Conservation (phyloP, 2,888 invertebrate species). For the Diaphora mendica region DNA sequence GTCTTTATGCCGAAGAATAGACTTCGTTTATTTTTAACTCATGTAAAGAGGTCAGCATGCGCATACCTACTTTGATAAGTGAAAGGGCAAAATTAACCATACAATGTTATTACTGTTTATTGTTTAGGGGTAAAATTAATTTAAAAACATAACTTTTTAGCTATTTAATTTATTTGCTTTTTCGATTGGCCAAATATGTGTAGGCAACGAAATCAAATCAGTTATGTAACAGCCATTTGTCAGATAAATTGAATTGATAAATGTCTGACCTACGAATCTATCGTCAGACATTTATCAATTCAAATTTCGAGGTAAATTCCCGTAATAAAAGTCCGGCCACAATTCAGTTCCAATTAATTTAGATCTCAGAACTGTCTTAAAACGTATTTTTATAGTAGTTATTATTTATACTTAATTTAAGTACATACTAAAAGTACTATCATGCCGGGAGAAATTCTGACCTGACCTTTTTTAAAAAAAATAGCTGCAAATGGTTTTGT, state of each 20-base stretch:
- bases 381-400: too few relatives aligned
- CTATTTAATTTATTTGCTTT: not conserved
- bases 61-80: constrained; percentile 50
- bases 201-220: not conserved
- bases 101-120: constrained; percentile 15
- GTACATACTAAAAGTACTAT: constrained; percentile 50
- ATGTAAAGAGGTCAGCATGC: constrained; percentile 58
- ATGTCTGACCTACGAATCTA: too few relatives aligned
- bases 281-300: not conserved
- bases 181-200: not conserved
- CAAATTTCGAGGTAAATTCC: too few relatives aligned
- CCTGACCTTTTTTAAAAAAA: constrained; percentile 44
- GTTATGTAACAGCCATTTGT: not conserved
- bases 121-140: not conserved
- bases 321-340: too few relatives aligned
- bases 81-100: constrained; percentile 41
- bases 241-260: too few relatives aligned
- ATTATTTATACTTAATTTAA: constrained; percentile 40
- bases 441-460: constrained; percentile 53
- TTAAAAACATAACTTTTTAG: not conserved
- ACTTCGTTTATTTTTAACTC: constrained; percentile 67
- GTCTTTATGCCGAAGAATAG: constrained; percentile 65
- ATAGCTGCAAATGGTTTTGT: constrained; percentile 52
- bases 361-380: too few relatives aligned
- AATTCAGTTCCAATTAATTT: too few relatives aligned